Conservation (phyloP, 2,888 invertebrate genomes). For the Minunthozetes semirufus region DNA sequence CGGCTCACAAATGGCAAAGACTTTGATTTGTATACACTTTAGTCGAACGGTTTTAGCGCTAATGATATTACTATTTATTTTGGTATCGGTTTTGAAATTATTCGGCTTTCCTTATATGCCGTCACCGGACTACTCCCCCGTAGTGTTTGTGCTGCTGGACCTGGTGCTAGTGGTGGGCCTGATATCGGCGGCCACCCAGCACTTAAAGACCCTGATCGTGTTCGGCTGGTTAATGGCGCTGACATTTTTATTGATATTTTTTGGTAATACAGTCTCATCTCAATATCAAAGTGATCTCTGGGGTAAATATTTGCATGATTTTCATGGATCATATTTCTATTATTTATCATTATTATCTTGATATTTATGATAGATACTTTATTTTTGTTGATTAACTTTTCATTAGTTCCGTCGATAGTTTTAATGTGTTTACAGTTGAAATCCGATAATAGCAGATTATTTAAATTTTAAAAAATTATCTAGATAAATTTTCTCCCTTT, state of each 20-base stretch:
- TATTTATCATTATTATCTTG: not conserved
- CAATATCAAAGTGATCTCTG: constrained; percentile 36
- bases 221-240: constrained; percentile 33
- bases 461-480: no score
- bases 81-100: constrained; percentile 19
- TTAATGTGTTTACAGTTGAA: no score
- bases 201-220: constrained; percentile 31
- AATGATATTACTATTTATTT: constrained; percentile 23
- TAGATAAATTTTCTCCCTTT: no score
- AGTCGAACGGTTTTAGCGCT: constrained; percentile 24
- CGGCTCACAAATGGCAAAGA: constrained; percentile 1
- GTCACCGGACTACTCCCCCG: constrained; percentile 25
- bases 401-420: no score
- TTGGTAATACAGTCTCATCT: constrained; percentile 35
- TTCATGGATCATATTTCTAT: not conserved
- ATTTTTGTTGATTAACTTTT: no score
- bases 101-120: constrained; percentile 17
- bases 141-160: constrained; percentile 21
- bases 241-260: constrained; percentile 34
- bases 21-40: constrained; percentile 31
- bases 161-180: constrained; percentile 28
- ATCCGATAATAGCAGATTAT: no score
- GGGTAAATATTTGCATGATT: constrained; percentile 23
- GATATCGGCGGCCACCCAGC: constrained; percentile 27
- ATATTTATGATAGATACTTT: not conserved